These are phyloP conservation scores for Galerucella pusilla DNA, from an alignment of 2,888 invertebrate genomes.

Conservation along the genomic window DNA sequence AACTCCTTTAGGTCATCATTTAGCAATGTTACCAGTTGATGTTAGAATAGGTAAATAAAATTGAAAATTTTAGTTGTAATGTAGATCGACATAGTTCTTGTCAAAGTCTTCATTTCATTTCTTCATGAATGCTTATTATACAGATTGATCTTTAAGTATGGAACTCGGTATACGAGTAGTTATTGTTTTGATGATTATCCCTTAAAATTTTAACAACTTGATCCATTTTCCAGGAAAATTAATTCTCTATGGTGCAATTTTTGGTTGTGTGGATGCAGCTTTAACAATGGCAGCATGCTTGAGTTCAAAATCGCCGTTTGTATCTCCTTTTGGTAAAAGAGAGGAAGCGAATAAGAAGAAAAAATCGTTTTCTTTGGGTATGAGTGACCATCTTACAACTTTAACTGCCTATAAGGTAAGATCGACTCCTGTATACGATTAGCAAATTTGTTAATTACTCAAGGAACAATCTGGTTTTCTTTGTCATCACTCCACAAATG, in stretches of 20 bases:
- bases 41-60: slow-evolving; percentile 77
- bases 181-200: no score
- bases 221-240: slow-evolving; percentile 69
- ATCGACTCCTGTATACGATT: slow-evolving; percentile 8
- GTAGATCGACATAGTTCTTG: no score
- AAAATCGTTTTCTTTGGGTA: slow-evolving; percentile 79
- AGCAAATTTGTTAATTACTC: no score
- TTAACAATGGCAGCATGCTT: slow-evolving; percentile 89
- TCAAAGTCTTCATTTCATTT: no score
- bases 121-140: no score
- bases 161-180: no score
- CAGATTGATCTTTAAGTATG: no score
- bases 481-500: no score
- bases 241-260: slow-evolving; percentile 90
- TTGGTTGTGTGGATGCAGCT: slow-evolving; percentile 92
- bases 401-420: slow-evolving; percentile 84
- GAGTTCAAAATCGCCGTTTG: slow-evolving; percentile 83
- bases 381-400: slow-evolving; percentile 91
- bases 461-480: no score
- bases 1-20: slow-evolving; percentile 87
- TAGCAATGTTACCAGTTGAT: slow-evolving; percentile 91
- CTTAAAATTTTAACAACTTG: background rate
- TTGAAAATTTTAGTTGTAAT: no score
- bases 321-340: slow-evolving; percentile 79
- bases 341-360: slow-evolving; percentile 78